Base-by-base conservation (phyloP, 1,140 invertebrate species). In the Mylabris phalerata region DNA sequence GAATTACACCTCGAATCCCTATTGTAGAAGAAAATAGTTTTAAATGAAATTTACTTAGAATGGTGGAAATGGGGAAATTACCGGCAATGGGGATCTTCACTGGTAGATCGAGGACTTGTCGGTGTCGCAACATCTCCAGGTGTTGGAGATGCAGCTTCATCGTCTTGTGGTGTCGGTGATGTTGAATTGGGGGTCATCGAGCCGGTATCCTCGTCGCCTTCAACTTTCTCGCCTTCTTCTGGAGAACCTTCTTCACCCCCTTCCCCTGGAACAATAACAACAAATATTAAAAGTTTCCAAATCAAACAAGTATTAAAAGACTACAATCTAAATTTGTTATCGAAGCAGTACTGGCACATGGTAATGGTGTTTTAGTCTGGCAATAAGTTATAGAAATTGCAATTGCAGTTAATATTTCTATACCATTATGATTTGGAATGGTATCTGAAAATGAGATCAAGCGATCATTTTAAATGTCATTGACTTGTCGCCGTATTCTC, bases 1-100 rank as follows among this genome's bases (percentile, higher is more conserved):
- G 87, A 90, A 57, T 88, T 82, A 75, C 88, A 89, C 68, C 87
- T 80, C 52, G 87, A 87, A 42, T 42, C 9, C 41, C 41, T 11
- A 40, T 40, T 40, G 41, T 42, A 42, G 9, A 11, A 5, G 9
- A 42, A 42, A 5, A 42, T 47, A 5, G 4, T n/a, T 47, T 24
- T 27, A 19, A 19, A 19, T 19, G 19, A 19, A 19, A 19, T 19
- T 19, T 19, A 19, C 19, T 19, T 19, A 19, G 19, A 19, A 19
- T 19, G 19, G 1, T 19, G 19, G 7, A 32, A 32, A 32, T 32
- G 32, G 4, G 32, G 32, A 42, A 55, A 46, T 59, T 65, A 68
- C 67, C 67, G 62, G 41, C 61, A 66, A 40, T 62, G 60, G 19
- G 57, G 62, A 56, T 72, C 71, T 9, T 69, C 71, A 45, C 49